Conservation (phyloP, 2,888 invertebrate genomes). For the Ceramica pisi region DNA sequence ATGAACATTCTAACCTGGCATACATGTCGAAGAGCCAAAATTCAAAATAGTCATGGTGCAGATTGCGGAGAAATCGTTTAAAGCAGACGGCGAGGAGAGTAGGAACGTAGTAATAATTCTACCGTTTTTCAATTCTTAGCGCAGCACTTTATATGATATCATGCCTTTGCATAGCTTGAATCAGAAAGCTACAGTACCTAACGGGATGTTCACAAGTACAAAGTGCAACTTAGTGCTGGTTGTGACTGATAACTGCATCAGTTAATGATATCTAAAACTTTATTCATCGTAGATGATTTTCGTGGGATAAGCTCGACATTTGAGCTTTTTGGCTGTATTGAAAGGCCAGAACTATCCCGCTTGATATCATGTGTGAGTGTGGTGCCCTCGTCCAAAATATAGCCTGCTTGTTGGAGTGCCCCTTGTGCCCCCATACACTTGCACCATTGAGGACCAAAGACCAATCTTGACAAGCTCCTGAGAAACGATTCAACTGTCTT, state of each 20-base stretch:
- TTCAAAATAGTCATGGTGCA: too few relatives aligned
- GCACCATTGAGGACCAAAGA: too few relatives aligned
- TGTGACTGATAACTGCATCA: slow-evolving; percentile 34
- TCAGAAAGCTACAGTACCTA: slow-evolving; percentile 10
- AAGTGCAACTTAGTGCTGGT: slow-evolving; percentile 39
- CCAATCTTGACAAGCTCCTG: neutral
- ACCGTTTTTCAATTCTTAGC: neutral
- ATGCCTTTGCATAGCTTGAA: slow-evolving; percentile 14
- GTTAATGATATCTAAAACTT: slow-evolving; percentile 11
- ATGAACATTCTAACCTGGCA: too few relatives aligned
- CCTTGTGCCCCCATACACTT: too few relatives aligned
- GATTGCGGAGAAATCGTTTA: too few relatives aligned
- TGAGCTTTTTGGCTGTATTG: neutral
- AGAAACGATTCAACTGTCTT: neutral
- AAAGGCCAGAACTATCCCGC: neutral
- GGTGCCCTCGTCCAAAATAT: too few relatives aligned
- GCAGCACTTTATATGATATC: neutral
- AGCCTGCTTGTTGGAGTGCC: too few relatives aligned
- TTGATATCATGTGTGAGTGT: too few relatives aligned
- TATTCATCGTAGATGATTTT: slow-evolving; percentile 2
- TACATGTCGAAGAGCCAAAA: too few relatives aligned
- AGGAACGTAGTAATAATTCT: too few relatives aligned
- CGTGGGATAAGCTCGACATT: neutral
- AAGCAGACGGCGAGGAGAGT: too few relatives aligned
- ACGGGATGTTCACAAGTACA: slow-evolving; percentile 42